Base-by-base conservation (phyloP, 2,888 invertebrate genomes). In the Aspidiotus destructor region DNA sequence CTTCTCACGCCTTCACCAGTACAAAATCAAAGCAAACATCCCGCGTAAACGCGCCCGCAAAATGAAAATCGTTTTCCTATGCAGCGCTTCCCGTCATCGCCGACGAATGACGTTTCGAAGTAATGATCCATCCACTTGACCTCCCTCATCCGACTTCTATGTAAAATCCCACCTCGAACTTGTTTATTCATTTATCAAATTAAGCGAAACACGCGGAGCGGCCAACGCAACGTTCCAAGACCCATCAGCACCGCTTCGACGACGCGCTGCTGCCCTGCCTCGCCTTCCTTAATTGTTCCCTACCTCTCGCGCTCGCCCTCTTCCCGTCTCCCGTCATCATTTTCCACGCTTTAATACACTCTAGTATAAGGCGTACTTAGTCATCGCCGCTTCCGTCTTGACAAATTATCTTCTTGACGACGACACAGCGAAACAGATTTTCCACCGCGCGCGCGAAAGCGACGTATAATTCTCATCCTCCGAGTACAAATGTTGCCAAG, bases 151-250 rank as follows among this genome's bases (percentile, higher is more conserved):
- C 28, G 28, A 28, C 28, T 28, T 28, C 28, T 28, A 28, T 5
- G 28, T 17, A 17, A 60, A 60, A 60, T 60, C 60, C 60, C 60
- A 60, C 40, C 28, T n/a, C 62, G 53, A 13, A 53, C 40, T 62
- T 53, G 40, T 62, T 62, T 52, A 53, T 62, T 62, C 62, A 53
- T 62, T 62, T 62, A 62, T 62, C 62, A 62, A 62, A 62, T 62
- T 62, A 62, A 62, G 53, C 52, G 11, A 17, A 62, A 62, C 62
- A 62, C 53, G 62, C 62, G 9, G 60, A 60, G 17, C 9, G 10
- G 40, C 40, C 60, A 13, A n/a, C 28, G 13, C 60, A 60, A 10
- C 13, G 40, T 40, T 40, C 10, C 10, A 54, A 54, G n/a, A 52
- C 52, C n/a, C n/a, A 11, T 11, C 55, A 9, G 55, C n/a, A n/a